These are phyloP conservation scores for Graptemys geographica DNA, from an alignment of 2,797 vertebrate species.

Conservation along the genomic window DNA sequence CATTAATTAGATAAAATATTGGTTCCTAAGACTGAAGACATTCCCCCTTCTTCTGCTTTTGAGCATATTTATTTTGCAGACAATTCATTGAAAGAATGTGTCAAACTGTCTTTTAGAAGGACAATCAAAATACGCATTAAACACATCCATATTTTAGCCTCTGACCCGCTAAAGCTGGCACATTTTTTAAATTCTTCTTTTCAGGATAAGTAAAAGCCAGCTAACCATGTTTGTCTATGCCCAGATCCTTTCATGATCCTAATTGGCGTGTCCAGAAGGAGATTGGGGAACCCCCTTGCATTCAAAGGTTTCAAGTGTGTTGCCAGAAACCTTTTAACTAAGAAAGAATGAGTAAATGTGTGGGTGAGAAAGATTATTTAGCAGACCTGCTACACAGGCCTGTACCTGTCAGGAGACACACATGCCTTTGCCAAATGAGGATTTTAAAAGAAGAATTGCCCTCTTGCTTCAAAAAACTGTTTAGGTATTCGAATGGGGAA, in stretches of 20 bases:
- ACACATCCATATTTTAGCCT: conserved; percentile 78
- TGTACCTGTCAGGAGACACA: neutral
- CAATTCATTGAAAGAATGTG: conserved; percentile 74
- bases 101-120: conserved; percentile 79
- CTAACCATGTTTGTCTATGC: neutral
- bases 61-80: conserved; percentile 59
- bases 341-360: conserved; percentile 3
- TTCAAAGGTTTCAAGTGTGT: conserved; percentile 51
- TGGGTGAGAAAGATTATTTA: conserved; percentile 37
- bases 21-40: conserved; percentile 60
- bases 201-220: conserved; percentile 70
- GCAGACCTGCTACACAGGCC: conserved; percentile 25
- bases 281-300: conserved; percentile 13
- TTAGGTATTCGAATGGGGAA: conserved; percentile 14
- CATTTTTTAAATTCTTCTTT: conserved; percentile 78
- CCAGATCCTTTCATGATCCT: neutral
- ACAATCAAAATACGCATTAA: conserved; percentile 74
- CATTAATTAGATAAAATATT: conserved; percentile 66
- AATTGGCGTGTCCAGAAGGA: neutral
- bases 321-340: conserved; percentile 55
- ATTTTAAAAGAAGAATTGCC: conserved; percentile 5
- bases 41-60: conserved; percentile 41
- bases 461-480: neutral
- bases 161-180: conserved; percentile 74
- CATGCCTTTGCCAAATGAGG: conserved; percentile 39